Evolutionary conservation across 2,888 invertebrate species (phyloP).

Genomic region (Iphiclides podalirius): DNA sequence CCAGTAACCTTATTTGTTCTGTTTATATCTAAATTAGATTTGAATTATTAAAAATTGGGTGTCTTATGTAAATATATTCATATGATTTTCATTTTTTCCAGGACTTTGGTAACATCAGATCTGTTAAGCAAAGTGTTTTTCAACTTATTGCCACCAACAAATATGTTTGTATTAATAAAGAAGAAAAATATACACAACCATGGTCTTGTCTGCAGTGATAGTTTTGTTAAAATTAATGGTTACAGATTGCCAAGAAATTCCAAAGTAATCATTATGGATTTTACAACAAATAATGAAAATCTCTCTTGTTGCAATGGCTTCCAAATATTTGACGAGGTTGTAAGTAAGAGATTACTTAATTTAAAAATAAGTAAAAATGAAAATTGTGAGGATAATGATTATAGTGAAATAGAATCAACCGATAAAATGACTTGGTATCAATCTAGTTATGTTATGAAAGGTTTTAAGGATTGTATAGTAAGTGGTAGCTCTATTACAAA

Average conservation of each 20-base stretch:
- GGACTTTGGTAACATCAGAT: slow-evolving; percentile 69
- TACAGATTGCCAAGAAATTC: slow-evolving; percentile 59
- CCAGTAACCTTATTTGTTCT: too few relatives aligned
- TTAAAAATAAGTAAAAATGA: slow-evolving; percentile 36
- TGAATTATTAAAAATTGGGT: too few relatives aligned
- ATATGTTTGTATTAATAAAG: slow-evolving; percentile 72
- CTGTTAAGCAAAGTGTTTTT: slow-evolving; percentile 61
- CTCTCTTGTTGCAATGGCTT: slow-evolving; percentile 63
- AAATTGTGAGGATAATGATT: slow-evolving; percentile 34
- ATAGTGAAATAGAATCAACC: slow-evolving; percentile 59
- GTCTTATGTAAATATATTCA: too few relatives aligned
- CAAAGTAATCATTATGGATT: slow-evolving; percentile 59
- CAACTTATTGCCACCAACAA: slow-evolving; percentile 63
- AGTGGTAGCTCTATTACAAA: slow-evolving; percentile 78
- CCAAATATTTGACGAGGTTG: slow-evolving; percentile 61
- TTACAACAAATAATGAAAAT: slow-evolving; percentile 46
- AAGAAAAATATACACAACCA: slow-evolving; percentile 45
- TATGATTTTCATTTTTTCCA: slow-evolving; percentile 56
- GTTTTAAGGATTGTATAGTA: slow-evolving; percentile 79
- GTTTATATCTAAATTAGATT: too few relatives aligned
- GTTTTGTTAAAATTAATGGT: slow-evolving; percentile 55
- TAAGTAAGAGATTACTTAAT: slow-evolving; percentile 38
- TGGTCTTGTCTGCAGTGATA: slow-evolving; percentile 48
- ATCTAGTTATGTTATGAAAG: slow-evolving; percentile 76
- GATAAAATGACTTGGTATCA: slow-evolving; percentile 72